Percentiles rank a stretch among this genome's conserved stretches.
Conservation (phyloP, 2,888 invertebrate genomes). For the Dolichopus griseipennis region DNA sequence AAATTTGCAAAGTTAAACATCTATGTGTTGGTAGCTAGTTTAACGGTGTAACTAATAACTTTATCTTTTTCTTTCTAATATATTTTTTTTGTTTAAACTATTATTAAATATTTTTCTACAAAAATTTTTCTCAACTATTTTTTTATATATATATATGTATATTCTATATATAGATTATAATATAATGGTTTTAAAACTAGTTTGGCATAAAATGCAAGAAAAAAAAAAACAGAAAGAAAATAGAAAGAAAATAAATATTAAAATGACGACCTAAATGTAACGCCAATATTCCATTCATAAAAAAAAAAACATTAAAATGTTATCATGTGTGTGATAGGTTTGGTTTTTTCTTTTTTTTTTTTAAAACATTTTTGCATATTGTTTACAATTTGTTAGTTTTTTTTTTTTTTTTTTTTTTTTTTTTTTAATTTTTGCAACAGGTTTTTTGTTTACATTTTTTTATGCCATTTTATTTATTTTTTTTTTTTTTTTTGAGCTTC, state of each 20-base stretch:
- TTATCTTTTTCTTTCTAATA: too few relatives aligned
- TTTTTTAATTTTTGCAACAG: not conserved
- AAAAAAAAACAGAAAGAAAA: not conserved
- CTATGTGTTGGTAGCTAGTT: too few relatives aligned
- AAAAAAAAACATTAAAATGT: too few relatives aligned
- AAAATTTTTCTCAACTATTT: not conserved
- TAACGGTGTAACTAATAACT: not conserved
- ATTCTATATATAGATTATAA: too few relatives aligned
- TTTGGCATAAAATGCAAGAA: not conserved
- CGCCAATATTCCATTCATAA: not conserved
- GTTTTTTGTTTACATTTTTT: slow-evolving; percentile 4
- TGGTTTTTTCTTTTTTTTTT: not conserved
- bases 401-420: not conserved
- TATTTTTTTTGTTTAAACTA: too few relatives aligned
- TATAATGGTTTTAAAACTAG: not conserved
- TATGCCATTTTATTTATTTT: not conserved
- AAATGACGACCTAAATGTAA: not conserved
- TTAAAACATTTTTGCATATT: not conserved
- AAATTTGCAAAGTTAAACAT: too few relatives aligned
- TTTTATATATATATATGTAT: not conserved
- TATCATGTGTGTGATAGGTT: not conserved
- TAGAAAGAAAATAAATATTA: not conserved
- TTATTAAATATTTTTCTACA: not conserved
- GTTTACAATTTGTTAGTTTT: not conserved
- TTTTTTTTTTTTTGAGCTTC: not conserved